Percentiles rank a stretch among this genome's conserved stretches.
Conservation (phyloP, 2,113 vertebrate species). For the Cebus imitator region DNA sequence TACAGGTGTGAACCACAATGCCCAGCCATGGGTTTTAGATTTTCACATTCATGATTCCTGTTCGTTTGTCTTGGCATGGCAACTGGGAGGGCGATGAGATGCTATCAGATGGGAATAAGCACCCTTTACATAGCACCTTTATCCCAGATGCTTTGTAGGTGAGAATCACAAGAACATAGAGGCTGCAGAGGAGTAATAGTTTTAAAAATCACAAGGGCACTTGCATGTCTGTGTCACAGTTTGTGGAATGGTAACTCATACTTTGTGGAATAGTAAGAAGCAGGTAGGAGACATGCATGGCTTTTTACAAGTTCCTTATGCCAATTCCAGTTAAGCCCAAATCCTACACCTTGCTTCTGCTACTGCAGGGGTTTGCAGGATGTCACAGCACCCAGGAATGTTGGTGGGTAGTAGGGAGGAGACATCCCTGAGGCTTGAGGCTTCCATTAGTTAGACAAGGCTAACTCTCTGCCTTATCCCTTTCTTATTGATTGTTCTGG, state of each 20-base stretch:
- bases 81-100: not conserved
- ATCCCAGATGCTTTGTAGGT: conserved; percentile 35
- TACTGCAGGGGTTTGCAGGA: not conserved
- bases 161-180: not conserved
- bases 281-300: not conserved
- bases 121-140: conserved; percentile 19
- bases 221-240: not conserved
- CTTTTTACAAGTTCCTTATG: not conserved
- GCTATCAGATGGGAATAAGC: not conserved
- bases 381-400: not conserved
- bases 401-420: not conserved
- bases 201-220: not conserved
- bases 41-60: not conserved
- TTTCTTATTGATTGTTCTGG: not conserved
- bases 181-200: not conserved
- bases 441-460: not conserved
- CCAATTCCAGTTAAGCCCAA: not conserved
- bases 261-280: not conserved
- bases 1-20: not conserved
- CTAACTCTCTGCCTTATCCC: not conserved
- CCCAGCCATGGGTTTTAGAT: not conserved
- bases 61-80: not conserved
- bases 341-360: not conserved
- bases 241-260: not conserved
- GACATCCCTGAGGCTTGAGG: not conserved